Base-by-base conservation (phyloP, 1,140 invertebrate species). In the Ladona fulva region DNA sequence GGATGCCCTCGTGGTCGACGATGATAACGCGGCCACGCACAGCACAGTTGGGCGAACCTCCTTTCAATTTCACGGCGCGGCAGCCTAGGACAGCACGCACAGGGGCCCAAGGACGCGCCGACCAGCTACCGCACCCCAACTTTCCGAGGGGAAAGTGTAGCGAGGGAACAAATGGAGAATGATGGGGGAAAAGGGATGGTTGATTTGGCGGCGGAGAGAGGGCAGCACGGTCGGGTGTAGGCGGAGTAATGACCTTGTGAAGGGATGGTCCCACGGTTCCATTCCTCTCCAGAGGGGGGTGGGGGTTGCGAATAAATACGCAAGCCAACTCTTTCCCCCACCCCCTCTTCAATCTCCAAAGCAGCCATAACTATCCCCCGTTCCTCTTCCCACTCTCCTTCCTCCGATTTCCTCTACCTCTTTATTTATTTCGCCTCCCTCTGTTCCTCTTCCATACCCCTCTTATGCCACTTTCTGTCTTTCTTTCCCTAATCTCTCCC, bases 211-310 rank as follows among this genome's bases (percentile, higher is more conserved):
- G 52, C 14, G n/a, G 3, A 12, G 52, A 6, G 52, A 12, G 52
- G 16, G n/a, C n/a, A 66, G 52, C 16, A 66, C 52, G 52, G 52
- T 5, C 1, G 52, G 52, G 52, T 12, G 14, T 66, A 12, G 52
- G n/a, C n/a, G 52, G 52, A 66, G n/a, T 66, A 66, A 66, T 66
- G 52, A 66, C 52, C 52, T 66, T 66, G 52, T 66, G 52, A 22
- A 22, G n/a, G 52, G 52, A 66, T 66, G 52, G 52, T 16, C 12
- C 12, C 52, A 66, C 12, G 52, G 52, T 66, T 66, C n/a, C 16
- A 66, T 66, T 12, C 52, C 52, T 19, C 52, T 66, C n/a, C 16
- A 12, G n/a, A 6, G 12, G 52, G 12, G 52, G 52, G 52, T 3
- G 14, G 52, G 44, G 44, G 44, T 19, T 52, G 44, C 14, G 52